These are phyloP conservation scores for Coreoperca whiteheadi DNA, from an alignment of 2,113 vertebrate genomes.

Conservation along the genomic window DNA sequence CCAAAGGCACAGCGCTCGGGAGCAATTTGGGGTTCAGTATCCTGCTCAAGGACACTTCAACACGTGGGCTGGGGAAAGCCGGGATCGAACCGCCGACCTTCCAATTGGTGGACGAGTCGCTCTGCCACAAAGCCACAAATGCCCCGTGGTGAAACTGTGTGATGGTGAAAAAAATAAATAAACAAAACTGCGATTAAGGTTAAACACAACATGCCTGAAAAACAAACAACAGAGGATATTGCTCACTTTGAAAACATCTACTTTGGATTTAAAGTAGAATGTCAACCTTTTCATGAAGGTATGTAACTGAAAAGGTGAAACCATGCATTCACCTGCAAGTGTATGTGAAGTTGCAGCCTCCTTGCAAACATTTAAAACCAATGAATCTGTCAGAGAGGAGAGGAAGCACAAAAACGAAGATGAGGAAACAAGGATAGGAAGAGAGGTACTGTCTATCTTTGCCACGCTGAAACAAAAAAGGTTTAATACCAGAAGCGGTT, in stretches of 20 bases:
- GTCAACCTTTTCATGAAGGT: neutral
- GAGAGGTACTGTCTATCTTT: neutral
- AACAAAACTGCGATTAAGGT: neutral
- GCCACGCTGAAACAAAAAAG: constrained; percentile 1
- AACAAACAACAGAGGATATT: neutral
- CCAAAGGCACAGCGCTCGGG: too few relatives aligned
- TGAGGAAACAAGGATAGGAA: neutral
- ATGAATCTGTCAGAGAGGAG: neutral
- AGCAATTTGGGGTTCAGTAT: too few relatives aligned
- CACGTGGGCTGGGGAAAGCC: too few relatives aligned
- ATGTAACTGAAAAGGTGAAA: constrained; percentile 16
- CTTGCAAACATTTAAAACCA: neutral
- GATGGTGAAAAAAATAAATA: neutral
- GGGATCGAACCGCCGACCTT: too few relatives aligned
- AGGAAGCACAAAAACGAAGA: neutral
- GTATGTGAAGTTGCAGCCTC: neutral
- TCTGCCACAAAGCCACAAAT: too few relatives aligned
- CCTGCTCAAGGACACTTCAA: too few relatives aligned
- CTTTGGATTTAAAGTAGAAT: neutral
- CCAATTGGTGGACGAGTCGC: too few relatives aligned
- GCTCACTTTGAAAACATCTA: constrained; percentile 6
- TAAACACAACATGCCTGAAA: constrained; percentile 1
- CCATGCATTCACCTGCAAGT: neutral
- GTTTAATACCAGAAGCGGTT: neutral
- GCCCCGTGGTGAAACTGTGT: too few relatives aligned